phyloP scores from a whole-genome alignment of 2,888 invertebrate species.

The Watsonalla cultraria region DNA sequence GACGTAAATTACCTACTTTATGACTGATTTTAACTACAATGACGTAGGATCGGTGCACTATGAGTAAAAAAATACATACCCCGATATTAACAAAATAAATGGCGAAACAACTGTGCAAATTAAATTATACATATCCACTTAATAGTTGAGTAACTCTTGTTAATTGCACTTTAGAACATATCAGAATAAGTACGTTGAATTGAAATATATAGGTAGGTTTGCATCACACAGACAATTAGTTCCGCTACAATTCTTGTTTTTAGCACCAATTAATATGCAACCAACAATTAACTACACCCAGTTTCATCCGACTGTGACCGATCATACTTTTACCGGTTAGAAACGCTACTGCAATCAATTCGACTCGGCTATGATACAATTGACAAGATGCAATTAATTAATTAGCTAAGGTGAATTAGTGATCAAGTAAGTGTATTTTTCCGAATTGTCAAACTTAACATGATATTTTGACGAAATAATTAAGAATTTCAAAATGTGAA shows the following conservation, averaged over 20 bases:
- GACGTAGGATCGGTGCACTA: too few species aligned
- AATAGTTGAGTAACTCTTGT: background rate
- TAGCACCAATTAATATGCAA: background rate
- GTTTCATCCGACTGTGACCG: background rate
- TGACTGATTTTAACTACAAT: too few species aligned
- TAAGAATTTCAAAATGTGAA: too few species aligned
- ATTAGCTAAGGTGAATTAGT: too few species aligned
- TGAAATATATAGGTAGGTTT: background rate
- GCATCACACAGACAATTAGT: background rate
- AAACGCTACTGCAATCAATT: background rate
- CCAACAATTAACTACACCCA: background rate
- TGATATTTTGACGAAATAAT: too few species aligned
- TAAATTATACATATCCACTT: too few species aligned
- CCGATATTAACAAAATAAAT: too few species aligned
- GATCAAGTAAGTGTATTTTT: too few species aligned
- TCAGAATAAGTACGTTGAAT: background rate
- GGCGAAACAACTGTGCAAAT: too few species aligned
- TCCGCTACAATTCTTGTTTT: background rate
- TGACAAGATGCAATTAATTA: background rate
- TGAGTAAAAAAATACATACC: too few species aligned
- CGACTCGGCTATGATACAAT: background rate
- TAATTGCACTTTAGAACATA: background rate
- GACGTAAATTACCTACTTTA: too few species aligned
- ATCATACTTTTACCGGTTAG: background rate
- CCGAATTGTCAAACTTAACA: too few species aligned